A percentile compares a stretch with the other conserved stretches of the same genome.
Evolutionary conservation across 1,140 invertebrate species (phyloP).

Genomic region (Drosophila nebulosa): DNA sequence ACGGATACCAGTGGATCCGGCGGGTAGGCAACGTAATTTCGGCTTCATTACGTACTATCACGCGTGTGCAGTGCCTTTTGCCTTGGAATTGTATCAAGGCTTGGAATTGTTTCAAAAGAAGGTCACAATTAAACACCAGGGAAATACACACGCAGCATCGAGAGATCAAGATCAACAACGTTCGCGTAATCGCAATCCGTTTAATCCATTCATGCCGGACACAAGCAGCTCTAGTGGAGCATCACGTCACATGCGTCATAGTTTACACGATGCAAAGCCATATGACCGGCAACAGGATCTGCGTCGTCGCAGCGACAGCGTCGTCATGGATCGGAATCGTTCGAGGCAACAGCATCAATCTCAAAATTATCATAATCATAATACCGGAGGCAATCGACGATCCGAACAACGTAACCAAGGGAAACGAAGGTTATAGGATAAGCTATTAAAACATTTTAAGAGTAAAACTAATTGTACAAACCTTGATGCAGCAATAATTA

Average conservation of each 20-base stretch:
- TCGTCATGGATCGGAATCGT: constrained; percentile 49
- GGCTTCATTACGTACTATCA: constrained; percentile 90
- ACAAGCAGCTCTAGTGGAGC: background rate
- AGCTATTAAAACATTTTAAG: background rate
- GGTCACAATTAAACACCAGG: constrained; percentile 53
- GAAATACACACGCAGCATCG: constrained; percentile 18
- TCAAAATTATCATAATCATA: constrained; percentile 26
- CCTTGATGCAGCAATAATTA: background rate
- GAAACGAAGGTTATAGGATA: constrained; percentile 22
- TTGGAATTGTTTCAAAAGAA: constrained; percentile 60
- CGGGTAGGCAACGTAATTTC: constrained; percentile 86
- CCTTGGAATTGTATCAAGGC: constrained; percentile 85
- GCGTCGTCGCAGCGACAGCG: constrained; percentile 52
- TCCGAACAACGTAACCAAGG: constrained; percentile 56
- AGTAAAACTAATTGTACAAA: background rate
- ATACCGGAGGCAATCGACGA: constrained; percentile 46
- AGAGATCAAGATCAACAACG: background rate
- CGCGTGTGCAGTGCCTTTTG: constrained; percentile 87
- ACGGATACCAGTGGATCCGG: constrained; percentile 87
- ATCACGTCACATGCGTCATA: constrained; percentile 32
- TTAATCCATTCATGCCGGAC: constrained; percentile 39
- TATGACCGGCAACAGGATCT: constrained; percentile 47
- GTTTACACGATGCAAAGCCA: constrained; percentile 49
- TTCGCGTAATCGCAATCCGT: background rate
- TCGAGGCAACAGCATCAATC: constrained; percentile 22